phyloP scores from a whole-genome alignment of 2,888 invertebrate genomes.

The Malthinus seriepunctatus region DNA sequence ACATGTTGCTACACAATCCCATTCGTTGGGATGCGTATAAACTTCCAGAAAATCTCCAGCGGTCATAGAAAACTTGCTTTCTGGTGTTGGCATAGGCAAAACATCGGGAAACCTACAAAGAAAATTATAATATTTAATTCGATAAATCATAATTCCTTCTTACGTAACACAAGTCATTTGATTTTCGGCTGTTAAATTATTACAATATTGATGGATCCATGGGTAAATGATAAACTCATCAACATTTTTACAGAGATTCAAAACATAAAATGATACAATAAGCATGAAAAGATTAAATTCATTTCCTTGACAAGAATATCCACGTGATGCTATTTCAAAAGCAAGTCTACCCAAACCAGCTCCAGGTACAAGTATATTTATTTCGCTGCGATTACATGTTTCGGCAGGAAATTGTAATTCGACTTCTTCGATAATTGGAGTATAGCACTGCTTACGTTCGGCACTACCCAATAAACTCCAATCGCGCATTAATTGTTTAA shows the following conservation, averaged over 20 bases:
- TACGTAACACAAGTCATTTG: conserved; percentile 71
- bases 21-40: conserved; percentile 70
- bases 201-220: conserved; percentile 94
- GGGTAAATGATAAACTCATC: conserved; percentile 86
- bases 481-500: conserved; percentile 96
- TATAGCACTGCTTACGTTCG: conserved; percentile 86
- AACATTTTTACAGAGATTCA: conserved; percentile 78
- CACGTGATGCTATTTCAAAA: conserved; percentile 88
- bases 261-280: conserved; percentile 92
- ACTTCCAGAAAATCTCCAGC: conserved; percentile 97
- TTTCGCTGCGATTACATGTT: conserved; percentile 58
- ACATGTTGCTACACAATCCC: conserved; percentile 94
- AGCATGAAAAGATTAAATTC: conserved; percentile 98
- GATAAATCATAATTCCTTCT: conserved; percentile 16
- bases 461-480: conserved; percentile 87
- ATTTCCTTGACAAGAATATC: conserved; percentile 94
- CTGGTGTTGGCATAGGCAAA: conserved; percentile 69
- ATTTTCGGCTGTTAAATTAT: conserved; percentile 80
- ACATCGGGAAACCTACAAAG: conserved; percentile 80
- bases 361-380: conserved; percentile 90
- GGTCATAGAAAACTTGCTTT: conserved; percentile 85
- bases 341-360: conserved; percentile 95
- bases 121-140: neutral
- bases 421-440: conserved; percentile 86
- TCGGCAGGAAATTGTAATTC: conserved; percentile 70